These are phyloP conservation scores for Muscicapa striata DNA, from an alignment of 2,797 vertebrate genomes.

Conservation along the genomic window DNA sequence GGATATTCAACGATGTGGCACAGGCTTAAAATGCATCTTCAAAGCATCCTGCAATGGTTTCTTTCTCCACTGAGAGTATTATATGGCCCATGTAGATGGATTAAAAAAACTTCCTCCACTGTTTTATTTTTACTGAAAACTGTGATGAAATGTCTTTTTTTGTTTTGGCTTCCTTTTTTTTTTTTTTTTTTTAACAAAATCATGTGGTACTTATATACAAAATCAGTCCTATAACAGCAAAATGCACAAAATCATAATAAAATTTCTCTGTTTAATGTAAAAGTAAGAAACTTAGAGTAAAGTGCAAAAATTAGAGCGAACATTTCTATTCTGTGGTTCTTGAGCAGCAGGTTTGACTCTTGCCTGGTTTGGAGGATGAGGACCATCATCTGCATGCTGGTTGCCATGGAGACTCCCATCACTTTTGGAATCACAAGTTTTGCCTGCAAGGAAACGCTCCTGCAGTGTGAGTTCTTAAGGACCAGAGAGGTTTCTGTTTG, in stretches of 20 bases:
- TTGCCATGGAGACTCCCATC: conserved; percentile 66
- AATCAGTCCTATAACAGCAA: conserved; percentile 6
- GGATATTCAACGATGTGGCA: not conserved
- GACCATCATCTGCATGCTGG: conserved; percentile 48
- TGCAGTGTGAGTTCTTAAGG: conserved; percentile 1
- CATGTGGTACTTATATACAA: not conserved
- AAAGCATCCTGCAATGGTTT: not conserved
- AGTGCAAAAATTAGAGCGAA: conserved; percentile 75
- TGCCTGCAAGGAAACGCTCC: conserved; percentile 64
- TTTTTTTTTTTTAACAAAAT: not conserved
- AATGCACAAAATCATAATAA: conserved; percentile 29
- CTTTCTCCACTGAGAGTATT: not conserved
- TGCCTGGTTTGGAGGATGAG: conserved; percentile 21
- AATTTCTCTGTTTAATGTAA: conserved; percentile 20
- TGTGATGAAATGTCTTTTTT: not conserved
- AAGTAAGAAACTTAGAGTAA: conserved; percentile 64
- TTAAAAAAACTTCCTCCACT: not conserved
- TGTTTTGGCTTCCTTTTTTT: not conserved
- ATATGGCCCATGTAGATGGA: not conserved
- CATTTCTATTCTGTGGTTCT: conserved; percentile 57
- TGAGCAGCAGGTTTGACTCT: conserved; percentile 43
- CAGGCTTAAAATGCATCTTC: not conserved
- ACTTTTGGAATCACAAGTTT: conserved; percentile 61
- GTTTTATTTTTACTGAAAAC: conserved; percentile 6
- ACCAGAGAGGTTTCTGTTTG: not conserved